Conservation (phyloP, 1,140 invertebrate genomes). For the Lucilia sericata region DNA sequence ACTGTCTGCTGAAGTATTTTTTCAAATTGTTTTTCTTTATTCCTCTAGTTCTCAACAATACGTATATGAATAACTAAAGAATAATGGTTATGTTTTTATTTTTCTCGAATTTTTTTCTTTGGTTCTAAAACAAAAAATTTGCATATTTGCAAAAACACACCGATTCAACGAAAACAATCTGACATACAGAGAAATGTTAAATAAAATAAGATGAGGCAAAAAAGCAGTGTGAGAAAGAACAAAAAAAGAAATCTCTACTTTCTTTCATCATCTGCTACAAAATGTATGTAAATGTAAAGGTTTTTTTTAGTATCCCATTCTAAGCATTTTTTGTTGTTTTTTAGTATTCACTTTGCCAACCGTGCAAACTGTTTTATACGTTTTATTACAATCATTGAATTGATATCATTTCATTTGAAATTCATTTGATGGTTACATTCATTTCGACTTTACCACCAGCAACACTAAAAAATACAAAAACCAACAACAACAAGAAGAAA, state of each 20-base stretch:
- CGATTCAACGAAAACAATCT: too few species aligned
- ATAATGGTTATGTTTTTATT: not conserved
- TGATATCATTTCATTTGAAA: constrained; percentile 32
- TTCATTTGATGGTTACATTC: constrained; percentile 19
- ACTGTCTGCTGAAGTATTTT: too few species aligned
- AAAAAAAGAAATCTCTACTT: not conserved
- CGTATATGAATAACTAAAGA: not conserved
- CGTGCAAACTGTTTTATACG: constrained; percentile 22
- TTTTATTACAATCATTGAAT: constrained; percentile 28
- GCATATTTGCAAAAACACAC: not conserved
- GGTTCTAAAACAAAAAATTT: not conserved
- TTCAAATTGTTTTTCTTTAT: too few species aligned
- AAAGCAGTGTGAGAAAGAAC: not conserved
- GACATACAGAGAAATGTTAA: not conserved
- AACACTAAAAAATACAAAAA: not conserved
- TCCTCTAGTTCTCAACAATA: too few species aligned
- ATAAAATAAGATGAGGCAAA: not conserved
- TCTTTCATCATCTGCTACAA: constrained; percentile 20
- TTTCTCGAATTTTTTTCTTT: not conserved
- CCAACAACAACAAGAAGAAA: not conserved
- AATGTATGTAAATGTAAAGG: constrained; percentile 18
- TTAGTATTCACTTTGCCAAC: constrained; percentile 1
- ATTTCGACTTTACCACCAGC: not conserved
- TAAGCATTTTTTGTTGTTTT: not conserved
- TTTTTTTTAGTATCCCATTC: constrained; percentile 1